These are phyloP conservation scores for Vanessa atalanta DNA, from an alignment of 1,140 invertebrate genomes.

Conservation along the genomic window DNA sequence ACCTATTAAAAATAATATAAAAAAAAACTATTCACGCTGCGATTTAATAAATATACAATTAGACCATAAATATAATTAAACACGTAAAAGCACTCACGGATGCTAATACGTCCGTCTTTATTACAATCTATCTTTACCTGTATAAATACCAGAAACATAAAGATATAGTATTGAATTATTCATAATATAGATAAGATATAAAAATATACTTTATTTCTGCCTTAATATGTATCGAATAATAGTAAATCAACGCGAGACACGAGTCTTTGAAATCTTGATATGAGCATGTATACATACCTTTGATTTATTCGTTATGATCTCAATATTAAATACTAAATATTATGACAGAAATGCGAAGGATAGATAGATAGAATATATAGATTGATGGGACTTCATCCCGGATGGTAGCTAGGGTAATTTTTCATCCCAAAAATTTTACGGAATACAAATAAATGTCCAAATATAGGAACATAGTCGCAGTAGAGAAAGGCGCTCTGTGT, in stretches of 20 bases:
- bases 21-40: not conserved
- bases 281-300: too few relatives aligned
- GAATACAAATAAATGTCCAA: too few relatives aligned
- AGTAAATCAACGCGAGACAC: not conserved
- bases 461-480: too few relatives aligned
- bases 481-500: too few relatives aligned
- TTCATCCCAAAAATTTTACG: too few relatives aligned
- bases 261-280: not conserved
- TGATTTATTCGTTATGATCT: too few relatives aligned
- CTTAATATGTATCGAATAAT: conserved; percentile 7
- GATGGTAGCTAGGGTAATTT: too few relatives aligned
- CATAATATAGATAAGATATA: conserved; percentile 5
- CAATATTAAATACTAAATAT: too few relatives aligned
- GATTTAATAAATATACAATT: not conserved
- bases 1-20: not conserved
- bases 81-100: conserved; percentile 4
- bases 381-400: too few relatives aligned
- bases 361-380: too few relatives aligned
- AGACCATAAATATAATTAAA: conserved; percentile 1
- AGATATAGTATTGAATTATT: conserved; percentile 6
- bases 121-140: not conserved
- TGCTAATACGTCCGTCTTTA: conserved; percentile 1
- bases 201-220: not conserved
- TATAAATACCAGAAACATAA: conserved; percentile 5
- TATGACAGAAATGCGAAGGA: too few relatives aligned